Evolutionary conservation across 2,888 invertebrate genomes (phyloP).

Genomic region (Mamestra brassicae): DNA sequence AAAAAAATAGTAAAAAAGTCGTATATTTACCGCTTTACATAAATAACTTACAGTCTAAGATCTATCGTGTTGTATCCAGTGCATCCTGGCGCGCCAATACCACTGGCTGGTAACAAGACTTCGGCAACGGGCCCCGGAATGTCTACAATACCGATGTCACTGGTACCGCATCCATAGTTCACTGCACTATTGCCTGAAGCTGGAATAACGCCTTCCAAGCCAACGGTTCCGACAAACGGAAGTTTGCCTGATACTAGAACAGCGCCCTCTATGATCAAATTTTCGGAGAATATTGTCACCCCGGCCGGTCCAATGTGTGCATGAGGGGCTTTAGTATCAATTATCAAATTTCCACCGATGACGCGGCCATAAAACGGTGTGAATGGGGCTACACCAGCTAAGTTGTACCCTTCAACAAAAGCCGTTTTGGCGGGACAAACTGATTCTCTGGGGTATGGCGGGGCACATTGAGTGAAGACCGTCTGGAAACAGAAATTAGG

Average conservation of each 20-base stretch:
- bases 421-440: slow-evolving; percentile 24
- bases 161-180: slow-evolving; percentile 49
- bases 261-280: slow-evolving; percentile 70
- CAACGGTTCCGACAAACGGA: slow-evolving; percentile 73
- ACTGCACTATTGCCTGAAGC: slow-evolving; percentile 67
- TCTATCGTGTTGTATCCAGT: slow-evolving; percentile 20
- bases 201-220: slow-evolving; percentile 71
- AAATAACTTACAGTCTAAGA: slow-evolving; percentile 13
- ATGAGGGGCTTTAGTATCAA: slow-evolving; percentile 61
- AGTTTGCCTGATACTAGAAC: slow-evolving; percentile 71
- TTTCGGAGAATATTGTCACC: slow-evolving; percentile 67
- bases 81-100: slow-evolving; percentile 7
- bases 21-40: slow-evolving; percentile 25
- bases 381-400: slow-evolving; percentile 8
- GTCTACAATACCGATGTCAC: slow-evolving; percentile 49
- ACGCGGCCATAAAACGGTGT: slow-evolving; percentile 49
- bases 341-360: slow-evolving; percentile 55
- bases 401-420: slow-evolving; percentile 19
- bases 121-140: slow-evolving; percentile 9
- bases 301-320: slow-evolving; percentile 54
- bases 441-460: not conserved
- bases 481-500: slow-evolving; percentile 45
- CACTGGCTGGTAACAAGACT: slow-evolving; percentile 10
- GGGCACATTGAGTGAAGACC: slow-evolving; percentile 53
- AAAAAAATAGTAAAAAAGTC: not conserved